Evolutionary conservation across 2,797 vertebrate species (phyloP).

Genomic region (Siniperca scherzeri): DNA sequence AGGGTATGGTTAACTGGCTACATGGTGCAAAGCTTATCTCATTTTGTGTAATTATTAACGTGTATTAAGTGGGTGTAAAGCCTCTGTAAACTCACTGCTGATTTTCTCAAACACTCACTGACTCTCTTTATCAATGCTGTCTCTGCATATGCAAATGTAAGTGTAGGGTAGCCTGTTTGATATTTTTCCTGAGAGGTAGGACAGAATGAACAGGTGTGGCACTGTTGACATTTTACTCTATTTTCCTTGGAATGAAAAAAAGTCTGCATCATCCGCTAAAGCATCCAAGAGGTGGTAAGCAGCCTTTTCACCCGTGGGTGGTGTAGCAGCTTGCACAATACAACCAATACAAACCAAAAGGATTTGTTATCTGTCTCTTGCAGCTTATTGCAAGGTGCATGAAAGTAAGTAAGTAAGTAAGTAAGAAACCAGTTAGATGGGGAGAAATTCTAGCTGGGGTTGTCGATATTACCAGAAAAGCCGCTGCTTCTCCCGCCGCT

Average conservation of each 20-base stretch:
- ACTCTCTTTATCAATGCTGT: neutral
- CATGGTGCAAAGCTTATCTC: constrained; percentile 24
- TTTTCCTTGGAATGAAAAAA: neutral
- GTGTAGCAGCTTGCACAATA: constrained; percentile 26
- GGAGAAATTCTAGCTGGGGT: constrained; percentile 33
- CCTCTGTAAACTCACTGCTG: constrained; percentile 30
- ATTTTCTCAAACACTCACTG: constrained; percentile 19
- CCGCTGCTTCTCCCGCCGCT: constrained; percentile 3
- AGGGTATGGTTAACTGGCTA: neutral
- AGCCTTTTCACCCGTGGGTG: constrained; percentile 31
- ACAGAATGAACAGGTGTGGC: constrained; percentile 59
- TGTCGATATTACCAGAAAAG: constrained; percentile 52
- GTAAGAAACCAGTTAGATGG: constrained; percentile 54
- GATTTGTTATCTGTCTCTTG: constrained; percentile 47
- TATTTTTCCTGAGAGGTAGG: neutral
- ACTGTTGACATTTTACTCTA: constrained; percentile 43
- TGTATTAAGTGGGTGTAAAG: constrained; percentile 4
- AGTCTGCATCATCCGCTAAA: constrained; percentile 38
- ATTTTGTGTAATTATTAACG: constrained; percentile 36
- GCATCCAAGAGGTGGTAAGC: constrained; percentile 25
- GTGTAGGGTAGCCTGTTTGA: neutral
- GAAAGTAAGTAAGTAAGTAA: constrained; percentile 26
- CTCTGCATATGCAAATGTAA: neutral
- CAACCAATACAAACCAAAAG: constrained; percentile 32
- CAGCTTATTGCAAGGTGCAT: constrained; percentile 59